Evolutionary conservation across 30 jellyfish, hydroid and myxozoan genomes (phyloP), one percentile per base, ranked within the genome.

Genomic region (Aurelia sp.): DNA sequence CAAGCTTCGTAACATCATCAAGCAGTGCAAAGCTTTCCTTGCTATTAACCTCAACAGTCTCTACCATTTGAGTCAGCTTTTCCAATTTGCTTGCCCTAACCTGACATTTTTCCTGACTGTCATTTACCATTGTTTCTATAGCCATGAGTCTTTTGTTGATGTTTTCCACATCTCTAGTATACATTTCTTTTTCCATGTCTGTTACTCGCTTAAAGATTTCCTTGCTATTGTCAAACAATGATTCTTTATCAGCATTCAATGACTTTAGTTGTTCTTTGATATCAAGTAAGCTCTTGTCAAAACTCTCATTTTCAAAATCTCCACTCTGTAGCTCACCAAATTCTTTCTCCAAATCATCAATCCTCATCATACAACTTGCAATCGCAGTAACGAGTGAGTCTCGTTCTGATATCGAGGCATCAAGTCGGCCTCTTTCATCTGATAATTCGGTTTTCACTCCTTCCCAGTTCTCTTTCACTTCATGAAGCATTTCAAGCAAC

Each of bases 371-470:
- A 63, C 93, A 84, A 59, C 86, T 66, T 20, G 87, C 79, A 37
- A 84, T 16, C 4, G 71, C 84, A 20, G 84, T 53, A 2, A 84
- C 17, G 16, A 84, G 35, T 11, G 70, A 50, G 44, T 84, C 93
- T 72, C 93, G 60, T 68, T 72, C 93, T 18, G 84, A 44, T 33
- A 84, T 84, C 52, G 93, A 84, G 55, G 67, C 87, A 74, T 84
- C 93, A 27, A 84, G 71, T 50, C 53, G 33, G 15, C 48, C 76
- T 55, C 69, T 84, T 41, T 72, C 74, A 41, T 84, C 87, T 16
- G 79, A 71, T 47, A 84, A 51, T 13, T 84, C 87, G 16, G 13
- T 13, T n/a, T 84, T 84, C 13, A 84, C 93, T 22, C 59, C 48
- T 10, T 23, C 61, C 93, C 93, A 84, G 27, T 72, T 75, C 23